Base-by-base conservation (phyloP, 2,113 vertebrate genomes). In the Chloebia gouldiae region DNA sequence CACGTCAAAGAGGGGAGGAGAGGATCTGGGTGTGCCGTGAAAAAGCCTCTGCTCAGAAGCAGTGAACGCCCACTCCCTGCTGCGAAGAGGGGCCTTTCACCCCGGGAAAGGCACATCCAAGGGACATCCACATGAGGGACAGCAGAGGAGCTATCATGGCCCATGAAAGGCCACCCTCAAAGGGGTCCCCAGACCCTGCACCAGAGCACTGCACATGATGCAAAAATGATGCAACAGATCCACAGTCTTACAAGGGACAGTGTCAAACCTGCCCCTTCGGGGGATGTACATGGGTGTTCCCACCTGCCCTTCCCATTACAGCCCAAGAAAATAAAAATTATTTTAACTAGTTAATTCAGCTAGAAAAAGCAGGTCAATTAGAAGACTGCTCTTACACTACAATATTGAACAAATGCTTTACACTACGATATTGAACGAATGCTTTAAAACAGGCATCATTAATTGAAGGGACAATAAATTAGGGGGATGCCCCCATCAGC, bases 31-130 rank as follows among this genome's bases (percentile, higher is more conserved):
- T 15, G 40, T 33, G 49, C 12, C 33, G n/a, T 11, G 28, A 54
- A 64, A 45, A 23, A 33, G 49, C 18, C 57, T 39, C 57, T 18
- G 40, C 22, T 27, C 47, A 37, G 57, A 37, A 24, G 27, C 57
- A 39, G 23, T 18, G 81, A 22, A 25, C 0, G 0, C 14, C 27
- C 49, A 33, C 6, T 14, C 57, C 25, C 27, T 0, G 1, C 47
- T 31, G 39, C 9, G 22, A 22, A 45, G 19, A 50, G 19, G 19
- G 24, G 2, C 59, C 20, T 49, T 30, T 65, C 9, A 9, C 7
- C 45, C 31, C 0, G 0, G 51, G 27, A 45, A 45, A 53, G 81
- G 27, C 47, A 33, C 47, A 37, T 45, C 57, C 40, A 27, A 45
- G 49, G 59, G 28, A 40, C 45, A 50, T 4, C 23, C n/a, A 47